Base-by-base conservation (phyloP, 92 coral and sea anemone species). In the Montipora capitata region DNA sequence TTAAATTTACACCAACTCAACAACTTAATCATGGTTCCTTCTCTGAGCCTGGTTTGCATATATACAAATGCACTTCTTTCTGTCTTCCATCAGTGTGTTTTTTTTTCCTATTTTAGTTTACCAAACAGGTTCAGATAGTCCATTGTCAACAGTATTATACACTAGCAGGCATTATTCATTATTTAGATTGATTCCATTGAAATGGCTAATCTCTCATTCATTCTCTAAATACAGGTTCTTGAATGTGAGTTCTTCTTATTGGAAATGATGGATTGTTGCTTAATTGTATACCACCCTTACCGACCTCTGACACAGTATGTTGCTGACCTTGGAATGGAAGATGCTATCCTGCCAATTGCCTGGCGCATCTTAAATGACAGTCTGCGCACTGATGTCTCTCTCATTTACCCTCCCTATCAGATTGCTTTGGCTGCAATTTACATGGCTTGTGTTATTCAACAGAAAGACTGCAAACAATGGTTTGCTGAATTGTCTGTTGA, bases 291-390 rank as follows among this genome's bases (percentile, higher is more conserved):
- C 57, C 99, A 98, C 72, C 98, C 99, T 8, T 98, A 98, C 79
- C 95, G 99, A 43, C 96, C 99, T 57, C 94, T 98, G 35, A 94
- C 98, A 0, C 98, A 98, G 91, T 96, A 98, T 75, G 99, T 98
- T 48, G 85, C 93, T 10, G 99, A 98, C 64, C 95, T 95, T 82
- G 98, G 93, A 13, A 90, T 98, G 95, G 98, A 98, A 78, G 98
- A 98, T 73, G 94, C 95, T 61, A 92, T 98, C 20, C 87, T 98
- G 20, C 98, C 99, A 4, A 93, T 95, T 14, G 99, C 99, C 0
- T 98, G 99, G 99, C 95, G 99, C 52, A 98, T 98, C 13, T 94
- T 98, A 52, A 98, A 98, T 87, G 99, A 98, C 72, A 96, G 98
- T 90, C 78, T 98, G 45, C 94, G 99, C 18, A 98, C 99, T 2